Base-by-base conservation (phyloP, 1,140 invertebrate genomes). In the Delia radicum region DNA sequence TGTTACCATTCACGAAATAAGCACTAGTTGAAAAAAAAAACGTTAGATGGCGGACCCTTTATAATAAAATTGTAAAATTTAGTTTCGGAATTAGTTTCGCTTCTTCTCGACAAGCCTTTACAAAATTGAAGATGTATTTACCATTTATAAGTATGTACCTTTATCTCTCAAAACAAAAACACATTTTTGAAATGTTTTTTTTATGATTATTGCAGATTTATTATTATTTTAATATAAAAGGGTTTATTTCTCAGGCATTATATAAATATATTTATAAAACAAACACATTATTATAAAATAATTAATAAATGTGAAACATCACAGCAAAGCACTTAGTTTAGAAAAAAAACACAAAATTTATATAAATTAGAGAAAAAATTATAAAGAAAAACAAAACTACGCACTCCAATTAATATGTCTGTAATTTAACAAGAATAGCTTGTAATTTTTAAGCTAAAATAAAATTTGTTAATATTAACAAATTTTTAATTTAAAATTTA, bases 211-310 rank as follows among this genome's bases (percentile, higher is more conserved):
- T 18, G 24, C 7, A 65, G 6, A n/a, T 69, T 55, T 18, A 55
- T 63, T 63, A n/a, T 55, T 55, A 55, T 55, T 55, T 48, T 55
- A 55, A 55, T 55, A 8, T 55, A 21, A 55, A 69, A 69, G 27
- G 63, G 65, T 69, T 69, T 69, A 69, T 69, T 69, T 69, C 65
- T 69, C 65, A 69, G 65, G 65, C 65, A 69, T 69, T 69, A 69
- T 69, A 24, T 69, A 33, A 24, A 18, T 33, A 69, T 42, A 42
- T 0, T 42, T 42, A 42, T 8, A 67, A 67, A 67, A 18, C 12
- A 18, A 67, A 21, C n/a, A 69, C 29, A 69, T 24, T n/a, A n/a
- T 12, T n/a, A 67, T 29, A 29, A 29, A 67, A 69, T 21, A n/a
- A 28, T 13, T 18, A 28, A 65, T 13, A n/a, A 27, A 27, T 2